These are phyloP conservation scores for Melanotaenia boesemani DNA, from an alignment of 2,797 vertebrate genomes.

Conservation along the genomic window DNA sequence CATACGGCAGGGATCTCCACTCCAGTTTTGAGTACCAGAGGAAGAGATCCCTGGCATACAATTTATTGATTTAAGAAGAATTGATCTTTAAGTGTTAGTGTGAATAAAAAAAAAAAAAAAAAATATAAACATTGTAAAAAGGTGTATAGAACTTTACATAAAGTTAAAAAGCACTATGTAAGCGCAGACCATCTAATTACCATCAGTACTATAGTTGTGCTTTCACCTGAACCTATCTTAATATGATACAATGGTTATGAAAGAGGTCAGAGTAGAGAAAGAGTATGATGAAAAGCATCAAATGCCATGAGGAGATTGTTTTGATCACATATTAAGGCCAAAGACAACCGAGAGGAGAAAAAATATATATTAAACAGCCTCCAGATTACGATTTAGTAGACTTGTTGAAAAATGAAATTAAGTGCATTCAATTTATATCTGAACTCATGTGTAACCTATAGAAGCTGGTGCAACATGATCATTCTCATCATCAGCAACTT, in stretches of 20 bases:
- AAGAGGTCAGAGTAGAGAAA: conserved; percentile 55
- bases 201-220: conserved; percentile 65
- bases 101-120: too few relatives aligned
- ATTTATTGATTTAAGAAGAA: too few relatives aligned
- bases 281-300: conserved; percentile 30
- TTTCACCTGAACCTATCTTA: conserved; percentile 71
- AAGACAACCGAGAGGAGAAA: conserved; percentile 5
- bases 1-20: too few relatives aligned
- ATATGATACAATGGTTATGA: conserved; percentile 65
- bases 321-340: conserved; percentile 11
- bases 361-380: neutral
- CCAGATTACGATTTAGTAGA: neutral
- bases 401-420: conserved; percentile 32
- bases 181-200: too few relatives aligned
- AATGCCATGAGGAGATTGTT: conserved; percentile 25
- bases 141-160: too few relatives aligned
- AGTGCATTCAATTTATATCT: conserved; percentile 14
- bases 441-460: conserved; percentile 14
- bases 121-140: too few relatives aligned
- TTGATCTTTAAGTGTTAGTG: too few relatives aligned
- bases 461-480: conserved; percentile 10
- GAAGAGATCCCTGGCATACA: too few relatives aligned
- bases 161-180: too few relatives aligned
- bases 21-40: too few relatives aligned
- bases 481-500: neutral